Evolutionary conservation across 2,797 vertebrate genomes (phyloP), one percentile per base, ranked within the genome.

Genomic region (Paedocypris micromegethes): DNA sequence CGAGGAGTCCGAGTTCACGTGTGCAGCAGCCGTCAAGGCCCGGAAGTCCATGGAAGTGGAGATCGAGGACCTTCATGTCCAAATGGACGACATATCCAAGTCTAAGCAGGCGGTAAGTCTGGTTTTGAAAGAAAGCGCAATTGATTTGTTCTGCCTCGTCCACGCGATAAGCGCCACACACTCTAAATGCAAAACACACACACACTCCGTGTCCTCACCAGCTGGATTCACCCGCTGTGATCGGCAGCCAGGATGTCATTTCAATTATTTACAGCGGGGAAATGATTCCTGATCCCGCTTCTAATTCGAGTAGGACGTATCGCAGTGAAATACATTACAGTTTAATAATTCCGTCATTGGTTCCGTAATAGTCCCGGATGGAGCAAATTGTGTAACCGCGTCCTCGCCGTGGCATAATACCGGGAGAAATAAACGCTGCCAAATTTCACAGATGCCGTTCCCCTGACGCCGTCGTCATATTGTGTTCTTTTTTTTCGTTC

Each of bases 21-120:
- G 92, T 0, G 93, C 94, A 0, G 89, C 94, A 0, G 93, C 96
- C 0, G 95, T 99, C 9, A 99, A 99, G 79, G 92, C 95, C 2
- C 91, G 95, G 1, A 98, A 97, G 78, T 92, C 93, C 4, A 97
- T 99, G 95, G 96, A 99, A 80, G 93, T 93, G 79, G 96, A 99
- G 85, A 96, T 98, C 0, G 96, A 98, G 79, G 96, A 99, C 82
- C 88, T 99, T 53, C 96, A 99, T 57, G 86, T 98, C 72, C 96
- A 99, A 86, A 97, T 97, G 3, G 96, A 98, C 0, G 96, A 99
- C 79, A 92, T 98, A 39, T 86, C 92, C 79, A 98, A 97, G 84
- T 82, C 92, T 49, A 99, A 98, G 80, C 90, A 90, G 51, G 87
- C 87, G 66, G 96, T 99, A 64, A 91, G 94, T 88, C 39, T 6